phyloP scores from a whole-genome alignment of 2,797 vertebrate genomes.

The Cynopterus sphinx region DNA sequence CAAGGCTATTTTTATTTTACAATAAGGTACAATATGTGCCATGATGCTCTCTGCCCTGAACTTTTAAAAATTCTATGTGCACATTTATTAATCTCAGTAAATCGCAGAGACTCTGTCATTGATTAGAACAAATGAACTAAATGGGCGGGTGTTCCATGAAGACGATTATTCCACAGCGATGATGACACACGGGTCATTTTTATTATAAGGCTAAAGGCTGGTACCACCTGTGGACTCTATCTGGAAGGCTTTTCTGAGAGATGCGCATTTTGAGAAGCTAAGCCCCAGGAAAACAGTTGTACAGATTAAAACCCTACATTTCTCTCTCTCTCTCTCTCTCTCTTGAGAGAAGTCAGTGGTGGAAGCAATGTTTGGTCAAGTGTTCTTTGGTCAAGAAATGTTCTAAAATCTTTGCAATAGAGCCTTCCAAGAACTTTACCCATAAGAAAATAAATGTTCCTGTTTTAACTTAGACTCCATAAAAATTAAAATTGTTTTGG shows the following conservation, averaged over 20 bases:
- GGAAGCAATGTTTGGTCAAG: conserved; percentile 22
- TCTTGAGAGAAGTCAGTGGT: background rate
- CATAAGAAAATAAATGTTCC: conserved; percentile 60
- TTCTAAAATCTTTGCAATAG: background rate
- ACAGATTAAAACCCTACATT: background rate
- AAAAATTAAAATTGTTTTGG: conserved; percentile 59
- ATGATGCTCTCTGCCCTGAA: conserved; percentile 47
- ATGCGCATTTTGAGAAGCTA: background rate
- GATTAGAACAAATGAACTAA: background rate
- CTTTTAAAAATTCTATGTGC: background rate
- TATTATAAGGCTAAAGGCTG: too few species aligned
- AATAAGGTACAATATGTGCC: conserved; percentile 77
- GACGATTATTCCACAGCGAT: background rate
- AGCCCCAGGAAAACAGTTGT: background rate
- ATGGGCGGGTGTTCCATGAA: background rate
- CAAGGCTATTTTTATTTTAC: conserved; percentile 78
- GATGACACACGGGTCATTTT: accelerated
- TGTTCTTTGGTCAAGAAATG: conserved; percentile 40
- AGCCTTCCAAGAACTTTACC: conserved; percentile 41
- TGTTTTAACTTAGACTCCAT: conserved; percentile 54
- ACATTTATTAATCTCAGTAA: background rate
- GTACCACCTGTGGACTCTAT: background rate
- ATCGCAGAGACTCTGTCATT: background rate
- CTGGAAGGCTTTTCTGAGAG: background rate
- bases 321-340: background rate